A percentile compares a stretch with the other conserved stretches of the same genome.
Evolutionary conservation across 2,113 vertebrate genomes (phyloP).

Genomic region (Epinephelus cyanopodus): DNA sequence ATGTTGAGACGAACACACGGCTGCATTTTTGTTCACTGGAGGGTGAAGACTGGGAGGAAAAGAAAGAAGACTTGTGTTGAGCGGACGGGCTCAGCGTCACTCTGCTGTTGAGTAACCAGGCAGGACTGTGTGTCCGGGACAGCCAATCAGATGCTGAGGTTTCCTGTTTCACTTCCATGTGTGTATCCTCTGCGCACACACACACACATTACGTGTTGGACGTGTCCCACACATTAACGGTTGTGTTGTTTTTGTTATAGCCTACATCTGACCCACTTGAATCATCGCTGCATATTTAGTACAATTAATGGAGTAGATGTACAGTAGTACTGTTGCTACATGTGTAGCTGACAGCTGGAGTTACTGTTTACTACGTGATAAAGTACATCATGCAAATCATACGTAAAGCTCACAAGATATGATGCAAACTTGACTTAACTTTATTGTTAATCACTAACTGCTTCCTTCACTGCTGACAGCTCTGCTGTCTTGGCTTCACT

Average conservation of each 20-base stretch:
- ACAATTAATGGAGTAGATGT: too few relatives aligned
- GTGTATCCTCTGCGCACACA: background rate
- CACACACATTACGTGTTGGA: slow-evolving; percentile 20
- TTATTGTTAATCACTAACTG: background rate
- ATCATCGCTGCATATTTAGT: background rate
- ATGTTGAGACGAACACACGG: slow-evolving; percentile 23
- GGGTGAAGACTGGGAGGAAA: slow-evolving; percentile 19
- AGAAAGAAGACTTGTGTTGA: slow-evolving; percentile 24
- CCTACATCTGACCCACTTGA: background rate
- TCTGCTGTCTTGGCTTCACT: background rate
- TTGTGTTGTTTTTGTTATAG: background rate
- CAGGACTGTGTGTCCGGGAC: background rate
- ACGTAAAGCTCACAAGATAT: background rate
- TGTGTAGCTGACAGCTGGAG: background rate
- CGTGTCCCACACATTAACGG: background rate
- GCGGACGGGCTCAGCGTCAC: background rate
- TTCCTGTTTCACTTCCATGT: slow-evolving; percentile 34
- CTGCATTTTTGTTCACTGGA: background rate
- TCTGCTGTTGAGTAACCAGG: background rate
- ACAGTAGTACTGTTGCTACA: background rate
- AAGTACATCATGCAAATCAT: background rate
- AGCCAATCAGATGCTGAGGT: slow-evolving; percentile 43
- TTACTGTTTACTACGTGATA: background rate
- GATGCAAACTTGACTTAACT: slow-evolving; percentile 11
- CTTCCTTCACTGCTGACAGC: background rate